Percentiles rank a stretch among this genome's conserved stretches.
Evolutionary conservation across 2,888 invertebrate species (phyloP).

Genomic region (Amblyjoppa fuscipennis): DNA sequence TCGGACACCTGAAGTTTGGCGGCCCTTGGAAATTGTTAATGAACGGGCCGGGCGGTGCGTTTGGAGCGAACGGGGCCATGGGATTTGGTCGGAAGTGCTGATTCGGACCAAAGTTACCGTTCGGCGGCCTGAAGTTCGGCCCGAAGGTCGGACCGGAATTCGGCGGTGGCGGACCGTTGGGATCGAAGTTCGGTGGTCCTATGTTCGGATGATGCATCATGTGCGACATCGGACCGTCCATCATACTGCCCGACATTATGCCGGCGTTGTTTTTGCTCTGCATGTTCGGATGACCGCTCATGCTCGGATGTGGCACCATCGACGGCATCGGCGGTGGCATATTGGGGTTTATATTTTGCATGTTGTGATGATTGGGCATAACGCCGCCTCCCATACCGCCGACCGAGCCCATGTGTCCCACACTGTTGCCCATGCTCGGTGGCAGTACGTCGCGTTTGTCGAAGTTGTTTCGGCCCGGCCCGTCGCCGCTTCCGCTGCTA

Average conservation of each 20-base stretch:
- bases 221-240: conserved; percentile 79
- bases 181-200: conserved; percentile 80
- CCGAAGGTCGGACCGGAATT: conserved; percentile 77
- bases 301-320: conserved; percentile 76
- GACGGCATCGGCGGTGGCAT: conserved; percentile 77
- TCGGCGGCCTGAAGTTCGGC: conserved; percentile 77
- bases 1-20: conserved; percentile 80
- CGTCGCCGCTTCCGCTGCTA: conserved; percentile 71
- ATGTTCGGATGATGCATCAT: conserved; percentile 80
- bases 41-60: conserved; percentile 74
- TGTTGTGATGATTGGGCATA: conserved; percentile 79
- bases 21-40: conserved; percentile 79
- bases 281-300: conserved; percentile 76
- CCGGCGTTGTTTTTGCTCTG: conserved; percentile 70
- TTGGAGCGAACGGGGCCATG: conserved; percentile 78
- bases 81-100: conserved; percentile 80
- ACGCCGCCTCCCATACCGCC: conserved; percentile 54
- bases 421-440: conserved; percentile 71
- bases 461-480: conserved; percentile 73
- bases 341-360: conserved; percentile 81
- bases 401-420: conserved; percentile 69
- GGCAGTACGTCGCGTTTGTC: conserved; percentile 79
- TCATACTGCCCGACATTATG: conserved; percentile 66
- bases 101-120: conserved; percentile 80
- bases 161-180: conserved; percentile 78